Conservation (phyloP, 2,797 vertebrate species). For the Sternarchorhynchus goeldii region DNA sequence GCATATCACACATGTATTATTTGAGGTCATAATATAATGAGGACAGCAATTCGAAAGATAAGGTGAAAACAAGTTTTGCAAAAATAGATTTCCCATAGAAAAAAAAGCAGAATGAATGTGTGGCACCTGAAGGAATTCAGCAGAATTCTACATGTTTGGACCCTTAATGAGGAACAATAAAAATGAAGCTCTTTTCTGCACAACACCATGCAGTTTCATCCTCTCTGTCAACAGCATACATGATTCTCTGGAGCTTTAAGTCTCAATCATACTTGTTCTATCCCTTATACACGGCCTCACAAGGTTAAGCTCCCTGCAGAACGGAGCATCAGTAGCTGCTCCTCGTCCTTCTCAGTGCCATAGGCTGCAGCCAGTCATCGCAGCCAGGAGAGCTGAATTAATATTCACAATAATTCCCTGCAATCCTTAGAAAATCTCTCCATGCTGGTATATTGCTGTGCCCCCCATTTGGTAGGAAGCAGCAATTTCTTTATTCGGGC, state of each 20-base stretch:
- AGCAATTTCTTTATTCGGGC: slow-evolving; percentile 43
- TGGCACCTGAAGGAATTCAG: no score
- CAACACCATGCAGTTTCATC: slow-evolving; percentile 1
- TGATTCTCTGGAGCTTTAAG: slow-evolving; percentile 36
- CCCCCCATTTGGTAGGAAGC: slow-evolving; percentile 22
- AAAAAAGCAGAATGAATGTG: no score
- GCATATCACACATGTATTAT: no score
- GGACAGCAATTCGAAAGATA: no score
- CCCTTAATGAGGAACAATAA: no score
- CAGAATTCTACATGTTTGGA: no score
- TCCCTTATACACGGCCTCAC: slow-evolving; percentile 43
- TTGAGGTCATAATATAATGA: no score
- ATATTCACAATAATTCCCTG: slow-evolving; percentile 52
- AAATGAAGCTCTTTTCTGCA: slow-evolving; percentile 19
- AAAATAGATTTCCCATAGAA: no score
- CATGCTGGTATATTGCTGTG: slow-evolving; percentile 46
- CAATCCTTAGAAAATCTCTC: slow-evolving; percentile 55
- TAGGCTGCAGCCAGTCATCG: neutral
- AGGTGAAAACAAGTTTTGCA: no score
- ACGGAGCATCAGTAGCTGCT: slow-evolving; percentile 53
- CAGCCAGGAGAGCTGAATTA: slow-evolving; percentile 51
- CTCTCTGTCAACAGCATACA: neutral
- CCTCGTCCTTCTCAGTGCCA: slow-evolving; percentile 44
- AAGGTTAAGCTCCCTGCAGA: slow-evolving; percentile 47
- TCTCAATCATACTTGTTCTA: slow-evolving; percentile 50